Evolutionary conservation across 2,113 vertebrate species (phyloP).

Genomic region (Oceanodroma tethys): DNA sequence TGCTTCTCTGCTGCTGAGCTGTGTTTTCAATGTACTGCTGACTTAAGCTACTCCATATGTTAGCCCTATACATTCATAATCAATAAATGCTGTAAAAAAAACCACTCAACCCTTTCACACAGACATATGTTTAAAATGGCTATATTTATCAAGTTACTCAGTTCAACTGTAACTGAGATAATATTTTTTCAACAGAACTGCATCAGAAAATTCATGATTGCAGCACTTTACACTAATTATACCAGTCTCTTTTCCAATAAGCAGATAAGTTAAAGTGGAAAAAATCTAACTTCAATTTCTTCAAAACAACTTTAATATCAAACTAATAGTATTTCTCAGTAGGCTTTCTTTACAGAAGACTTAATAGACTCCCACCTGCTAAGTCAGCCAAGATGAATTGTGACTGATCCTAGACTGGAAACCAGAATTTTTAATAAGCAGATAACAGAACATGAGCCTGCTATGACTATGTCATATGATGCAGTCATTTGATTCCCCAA

Average conservation of each 20-base stretch:
- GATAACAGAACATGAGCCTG: conserved; percentile 1
- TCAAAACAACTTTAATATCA: conserved; percentile 5
- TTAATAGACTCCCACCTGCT: conserved; percentile 27
- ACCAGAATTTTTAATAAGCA: background rate
- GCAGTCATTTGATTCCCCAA: background rate
- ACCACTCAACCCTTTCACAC: background rate
- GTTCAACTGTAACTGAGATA: background rate
- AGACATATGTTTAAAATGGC: background rate
- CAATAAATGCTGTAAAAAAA: background rate
- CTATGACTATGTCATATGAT: background rate
- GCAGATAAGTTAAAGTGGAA: background rate
- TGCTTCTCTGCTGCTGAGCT: background rate
- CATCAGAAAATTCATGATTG: background rate
- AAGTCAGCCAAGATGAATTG: conserved; percentile 24
- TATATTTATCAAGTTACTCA: background rate
- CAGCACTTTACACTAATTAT: background rate
- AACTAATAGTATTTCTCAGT: background rate
- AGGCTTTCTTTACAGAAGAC: conserved; percentile 17
- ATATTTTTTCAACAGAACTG: background rate
- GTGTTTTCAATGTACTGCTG: background rate
- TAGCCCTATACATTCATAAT: background rate
- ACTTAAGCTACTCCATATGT: background rate
- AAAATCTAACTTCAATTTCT: background rate
- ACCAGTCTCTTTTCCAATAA: background rate
- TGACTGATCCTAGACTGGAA: background rate